Conservation (phyloP, 1,140 invertebrate genomes). For the Drosophila repleta region DNA sequence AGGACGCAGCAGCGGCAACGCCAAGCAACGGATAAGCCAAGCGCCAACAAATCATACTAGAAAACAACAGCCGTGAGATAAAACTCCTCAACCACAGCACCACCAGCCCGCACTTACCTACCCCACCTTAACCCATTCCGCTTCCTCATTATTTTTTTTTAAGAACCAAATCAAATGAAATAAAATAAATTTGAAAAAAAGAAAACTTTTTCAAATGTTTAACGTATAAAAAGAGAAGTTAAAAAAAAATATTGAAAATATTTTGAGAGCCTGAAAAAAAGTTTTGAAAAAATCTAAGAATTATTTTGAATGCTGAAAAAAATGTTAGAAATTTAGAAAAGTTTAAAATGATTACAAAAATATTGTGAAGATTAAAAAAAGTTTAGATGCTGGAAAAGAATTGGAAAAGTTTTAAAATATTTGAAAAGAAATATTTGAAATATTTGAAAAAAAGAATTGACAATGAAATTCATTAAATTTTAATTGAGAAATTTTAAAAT, state of each 20-base stretch:
- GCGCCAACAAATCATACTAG: neutral
- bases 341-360: neutral
- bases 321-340: neutral
- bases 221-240: neutral
- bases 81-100: conserved; percentile 3
- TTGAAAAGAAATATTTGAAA: too few species aligned
- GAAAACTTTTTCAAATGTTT: neutral
- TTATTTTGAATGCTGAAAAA: neutral
- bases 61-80: conserved; percentile 28
- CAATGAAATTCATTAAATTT: too few species aligned
- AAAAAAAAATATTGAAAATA: neutral
- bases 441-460: too few species aligned
- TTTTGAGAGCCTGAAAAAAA: neutral
- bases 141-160: neutral
- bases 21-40: conserved; percentile 21
- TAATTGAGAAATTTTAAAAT: too few species aligned
- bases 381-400: too few species aligned
- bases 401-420: too few species aligned
- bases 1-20: conserved; percentile 68
- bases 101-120: neutral
- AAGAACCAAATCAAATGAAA: neutral
- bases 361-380: too few species aligned
- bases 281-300: neutral
- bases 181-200: neutral
- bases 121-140: neutral